Base-by-base conservation (phyloP, 2,888 invertebrate species). In the Harpalus rufipes region DNA sequence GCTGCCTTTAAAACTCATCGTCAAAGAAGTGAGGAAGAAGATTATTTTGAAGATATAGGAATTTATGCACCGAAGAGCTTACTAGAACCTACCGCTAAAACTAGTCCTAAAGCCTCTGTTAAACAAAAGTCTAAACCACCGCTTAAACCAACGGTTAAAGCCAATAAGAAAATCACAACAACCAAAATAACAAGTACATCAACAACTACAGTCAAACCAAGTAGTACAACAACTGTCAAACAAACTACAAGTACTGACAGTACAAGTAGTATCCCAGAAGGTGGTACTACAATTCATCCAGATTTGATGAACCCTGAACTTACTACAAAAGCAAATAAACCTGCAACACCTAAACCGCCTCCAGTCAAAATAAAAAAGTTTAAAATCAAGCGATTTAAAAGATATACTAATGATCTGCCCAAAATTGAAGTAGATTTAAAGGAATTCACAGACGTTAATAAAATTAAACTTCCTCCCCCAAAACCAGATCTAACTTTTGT, bases 331-430 rank as follows among this genome's bases (percentile, higher is more conserved):
- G 8, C 32, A 39, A 32, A 63, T 8, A 85, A 85, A 79, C 65
- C 78, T 39, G 16, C 72, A 2, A 16, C 72, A 5, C 79, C 72
- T 21, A 86, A 85, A 84, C n/a, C 32, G 0, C 58, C 44, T 14
- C 74, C 56, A 63, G 68, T 58, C 16, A 74, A 80, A 56, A 65
- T 80, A 4, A 12, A 25, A 18, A 84, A 84, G 81, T 63, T 80
- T 65, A 78, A 78, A 65, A 16, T 41, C 10, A 83, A 79, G n/a
- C 83, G 87, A 16, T 63, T 10, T 0, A 88, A 87, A 86, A 84
- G 88, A 25, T 88, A 86, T 58, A 84, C 87, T 1, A 88, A 87
- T 72, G 89, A 88, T 80, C 87, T 88, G 83, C 88, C 88, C 16
- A 86, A 88, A 78, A 85, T 89, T 0, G 83, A 88, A 16, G 87